phyloP scores from a whole-genome alignment of 23 tunicate species.

The Trididemnum nubilum region DNA sequence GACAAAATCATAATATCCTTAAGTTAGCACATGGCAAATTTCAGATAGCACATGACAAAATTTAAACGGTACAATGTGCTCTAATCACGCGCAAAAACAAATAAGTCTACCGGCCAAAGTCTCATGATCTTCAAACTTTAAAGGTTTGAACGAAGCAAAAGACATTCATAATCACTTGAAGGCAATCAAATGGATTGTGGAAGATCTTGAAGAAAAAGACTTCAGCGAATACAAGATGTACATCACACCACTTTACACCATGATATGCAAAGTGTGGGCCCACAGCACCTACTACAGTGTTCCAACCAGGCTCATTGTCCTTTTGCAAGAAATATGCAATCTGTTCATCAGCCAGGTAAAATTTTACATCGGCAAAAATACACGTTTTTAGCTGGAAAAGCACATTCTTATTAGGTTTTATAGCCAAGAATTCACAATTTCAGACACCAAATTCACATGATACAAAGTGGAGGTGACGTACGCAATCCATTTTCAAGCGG shows the following conservation, averaged over 20 bases:
- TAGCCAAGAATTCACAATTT: no score
- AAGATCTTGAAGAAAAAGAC: constrained; percentile 86
- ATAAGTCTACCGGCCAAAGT: no score
- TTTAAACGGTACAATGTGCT: no score
- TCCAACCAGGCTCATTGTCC: constrained; percentile 72
- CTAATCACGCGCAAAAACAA: neutral
- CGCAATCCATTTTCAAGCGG: no score
- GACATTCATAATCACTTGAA: constrained; percentile 78
- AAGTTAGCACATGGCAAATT: no score
- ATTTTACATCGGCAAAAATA: neutral
- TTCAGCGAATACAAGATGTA: constrained; percentile 55
- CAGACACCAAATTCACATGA: no score
- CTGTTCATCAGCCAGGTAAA: constrained; percentile 79
- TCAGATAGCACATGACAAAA: no score
- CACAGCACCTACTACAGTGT: constrained; percentile 68
- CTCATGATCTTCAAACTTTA: no score
- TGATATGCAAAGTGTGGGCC: constrained; percentile 86
- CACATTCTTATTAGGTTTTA: no score
- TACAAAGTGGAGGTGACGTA: no score
- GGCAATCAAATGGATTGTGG: constrained; percentile 85
- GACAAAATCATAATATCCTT: no score
- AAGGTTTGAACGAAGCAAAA: constrained; percentile 73
- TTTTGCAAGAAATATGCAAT: constrained; percentile 86
- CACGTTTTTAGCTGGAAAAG: no score
- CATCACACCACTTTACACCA: constrained; percentile 62